Percentiles rank a stretch among this genome's conserved stretches.
phyloP scores from a whole-genome alignment of 2,888 invertebrate species.

The Tupiocoris notatus region DNA sequence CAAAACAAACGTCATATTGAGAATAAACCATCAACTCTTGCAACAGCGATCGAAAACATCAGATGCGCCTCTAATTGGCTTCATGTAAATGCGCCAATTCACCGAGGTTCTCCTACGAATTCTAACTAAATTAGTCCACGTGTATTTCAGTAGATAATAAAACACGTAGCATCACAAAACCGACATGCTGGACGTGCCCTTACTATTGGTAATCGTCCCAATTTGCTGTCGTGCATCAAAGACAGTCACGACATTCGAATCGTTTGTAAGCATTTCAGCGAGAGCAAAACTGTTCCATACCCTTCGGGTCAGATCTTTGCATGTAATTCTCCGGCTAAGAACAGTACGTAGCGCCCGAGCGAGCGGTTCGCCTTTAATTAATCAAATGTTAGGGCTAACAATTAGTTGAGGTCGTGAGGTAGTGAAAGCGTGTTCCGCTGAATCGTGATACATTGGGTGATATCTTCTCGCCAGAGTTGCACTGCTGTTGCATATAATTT shows the following conservation, averaged over 20 bases:
- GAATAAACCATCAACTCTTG: too few relatives aligned
- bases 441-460: slow-evolving; percentile 28
- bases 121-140: not conserved
- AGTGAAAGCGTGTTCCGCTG: slow-evolving; percentile 16
- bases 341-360: not conserved
- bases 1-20: too few relatives aligned
- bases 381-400: slow-evolving; percentile 17
- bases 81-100: slow-evolving; percentile 9
- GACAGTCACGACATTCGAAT: slow-evolving; percentile 21
- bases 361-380: slow-evolving; percentile 18
- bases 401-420: slow-evolving; percentile 34
- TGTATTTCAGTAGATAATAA: not conserved
- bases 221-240: slow-evolving; percentile 12
- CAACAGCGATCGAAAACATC: too few relatives aligned
- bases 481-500: not conserved
- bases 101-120: not conserved
- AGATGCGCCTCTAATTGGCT: slow-evolving; percentile 15
- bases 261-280: not conserved
- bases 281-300: not conserved
- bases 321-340: not conserved
- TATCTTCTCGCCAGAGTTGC: not conserved
- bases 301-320: slow-evolving; percentile 21
- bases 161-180: not conserved
- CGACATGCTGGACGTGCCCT: not conserved
- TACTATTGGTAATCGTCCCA: slow-evolving; percentile 10